Base-by-base conservation (phyloP, 37 sponge, comb jelly and placozoan species). In the Geodia barretti region DNA sequence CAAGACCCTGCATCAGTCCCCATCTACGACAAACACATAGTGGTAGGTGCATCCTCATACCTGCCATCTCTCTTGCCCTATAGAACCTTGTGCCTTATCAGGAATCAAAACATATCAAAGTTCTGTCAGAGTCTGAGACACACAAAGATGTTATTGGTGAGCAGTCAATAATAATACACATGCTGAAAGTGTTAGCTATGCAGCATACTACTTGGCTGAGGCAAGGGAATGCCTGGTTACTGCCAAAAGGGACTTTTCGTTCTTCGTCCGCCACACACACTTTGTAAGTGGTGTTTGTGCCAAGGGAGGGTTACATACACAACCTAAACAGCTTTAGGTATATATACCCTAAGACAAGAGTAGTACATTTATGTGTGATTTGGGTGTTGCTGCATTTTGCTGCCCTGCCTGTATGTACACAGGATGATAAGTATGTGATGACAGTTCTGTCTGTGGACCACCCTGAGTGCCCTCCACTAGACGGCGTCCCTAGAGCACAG, bases 391-490 rank as follows among this genome's bases (percentile, higher is more conserved):
- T 65, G 67, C 9, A 65, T 65, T 8, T 9, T 23, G 17, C 36
- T 1, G 2, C 41, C 26, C 73, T 39, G 39, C 4, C 42, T 28
- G 0, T 67, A 63, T 39, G 34, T 37, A 68, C 34, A 40, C 62
- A 84, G 85, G 60, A 84, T 64, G 81, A 72, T 11, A 75, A 78
- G 60, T 84, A 74, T 33, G 76, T 90, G 34, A 54, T 78, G 80
- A 84, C 71, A 19, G 39, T 59, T 25, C 20, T 84, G 7, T 90
- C 90, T 31, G 86, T 90, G 29, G 86, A 90, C 0, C 38, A 90
- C 60, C 37, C 58, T 0, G 19, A 39, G 28, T 90, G 81, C 32
- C 90, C 90, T 64, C 69, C 73, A 23, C 24, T 66, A 0, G 63
- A 68, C 32, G 86, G 72, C 21, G 74, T 64, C 30, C 66, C 69